Evolutionary conservation across 23 tunicate species (phyloP).

Genomic region (Diplosoma virens): DNA sequence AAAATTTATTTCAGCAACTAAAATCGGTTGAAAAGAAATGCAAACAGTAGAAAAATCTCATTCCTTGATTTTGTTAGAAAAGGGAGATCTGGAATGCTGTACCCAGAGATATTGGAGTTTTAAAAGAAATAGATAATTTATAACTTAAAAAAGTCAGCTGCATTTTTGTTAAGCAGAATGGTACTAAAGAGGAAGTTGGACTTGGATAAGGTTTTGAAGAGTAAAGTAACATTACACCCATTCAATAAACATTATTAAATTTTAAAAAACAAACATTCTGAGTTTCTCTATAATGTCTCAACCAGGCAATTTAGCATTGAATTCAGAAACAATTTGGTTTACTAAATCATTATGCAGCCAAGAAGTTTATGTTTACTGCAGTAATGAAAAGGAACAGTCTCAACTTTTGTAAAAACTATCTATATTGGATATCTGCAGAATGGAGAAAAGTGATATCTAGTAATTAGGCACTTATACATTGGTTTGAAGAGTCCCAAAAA

Average conservation of each 20-base stretch:
- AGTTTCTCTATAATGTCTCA: constrained; percentile 9
- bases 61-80: constrained; percentile 5
- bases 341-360: constrained; percentile 10
- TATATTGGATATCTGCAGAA: constrained; percentile 14
- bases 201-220: constrained; percentile 13
- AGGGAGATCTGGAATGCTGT: constrained; percentile 11
- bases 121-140: not conserved
- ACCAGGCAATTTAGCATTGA: constrained; percentile 13
- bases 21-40: not conserved
- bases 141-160: constrained; percentile 9
- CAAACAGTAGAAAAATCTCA: constrained; percentile 13
- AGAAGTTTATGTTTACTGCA: constrained; percentile 17
- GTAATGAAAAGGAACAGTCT: constrained; percentile 9
- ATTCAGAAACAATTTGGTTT: constrained; percentile 5
- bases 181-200: constrained; percentile 15
- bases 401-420: constrained; percentile 17
- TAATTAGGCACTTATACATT: constrained; percentile 21
- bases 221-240: constrained; percentile 18
- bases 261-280: constrained; percentile 23
- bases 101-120: constrained; percentile 27
- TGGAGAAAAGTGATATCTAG: constrained; percentile 26
- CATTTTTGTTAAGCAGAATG: not conserved
- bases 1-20: too few species aligned
- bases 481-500: constrained; percentile 17
- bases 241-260: constrained; percentile 5